A percentile compares a stretch with the other conserved stretches of the same genome.
Evolutionary conservation across 2,113 vertebrate genomes (phyloP).

Genomic region (Nibea coibor): DNA sequence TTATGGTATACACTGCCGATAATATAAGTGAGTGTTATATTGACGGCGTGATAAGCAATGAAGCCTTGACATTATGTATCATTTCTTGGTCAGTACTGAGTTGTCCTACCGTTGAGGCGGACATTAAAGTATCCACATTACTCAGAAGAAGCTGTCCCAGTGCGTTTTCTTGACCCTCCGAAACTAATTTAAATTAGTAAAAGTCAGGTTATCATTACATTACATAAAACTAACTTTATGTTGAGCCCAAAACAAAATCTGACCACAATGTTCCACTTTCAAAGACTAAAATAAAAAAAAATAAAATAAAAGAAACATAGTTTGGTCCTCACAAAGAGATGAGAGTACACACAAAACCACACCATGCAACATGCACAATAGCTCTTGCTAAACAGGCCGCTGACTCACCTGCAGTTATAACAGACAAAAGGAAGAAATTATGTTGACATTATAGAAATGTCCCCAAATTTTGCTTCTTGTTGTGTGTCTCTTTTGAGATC

Average conservation of each 20-base stretch:
- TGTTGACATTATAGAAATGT: constrained; percentile 19
- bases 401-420: constrained; percentile 53
- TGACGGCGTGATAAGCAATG: too few relatives aligned
- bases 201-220: too few relatives aligned
- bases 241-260: not conserved
- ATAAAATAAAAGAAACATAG: not conserved
- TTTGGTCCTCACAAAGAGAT: constrained; percentile 10
- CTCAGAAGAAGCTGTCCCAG: too few relatives aligned
- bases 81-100: too few relatives aligned
- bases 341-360: constrained; percentile 10
- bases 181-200: too few relatives aligned
- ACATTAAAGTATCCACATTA: too few relatives aligned
- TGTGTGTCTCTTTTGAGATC: constrained; percentile 4
- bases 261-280: not conserved
- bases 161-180: too few relatives aligned
- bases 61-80: too few relatives aligned
- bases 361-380: not conserved
- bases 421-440: constrained; percentile 31
- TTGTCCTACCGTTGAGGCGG: too few relatives aligned
- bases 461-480: not conserved
- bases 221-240: not conserved
- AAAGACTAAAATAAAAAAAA: not conserved
- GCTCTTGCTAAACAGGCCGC: constrained; percentile 31
- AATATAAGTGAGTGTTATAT: too few relatives aligned
- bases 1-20: too few relatives aligned